Percentiles rank a stretch among this genome's conserved stretches.
phyloP scores from a whole-genome alignment of 2,888 invertebrate species.

The Auanema freiburgensis region DNA sequence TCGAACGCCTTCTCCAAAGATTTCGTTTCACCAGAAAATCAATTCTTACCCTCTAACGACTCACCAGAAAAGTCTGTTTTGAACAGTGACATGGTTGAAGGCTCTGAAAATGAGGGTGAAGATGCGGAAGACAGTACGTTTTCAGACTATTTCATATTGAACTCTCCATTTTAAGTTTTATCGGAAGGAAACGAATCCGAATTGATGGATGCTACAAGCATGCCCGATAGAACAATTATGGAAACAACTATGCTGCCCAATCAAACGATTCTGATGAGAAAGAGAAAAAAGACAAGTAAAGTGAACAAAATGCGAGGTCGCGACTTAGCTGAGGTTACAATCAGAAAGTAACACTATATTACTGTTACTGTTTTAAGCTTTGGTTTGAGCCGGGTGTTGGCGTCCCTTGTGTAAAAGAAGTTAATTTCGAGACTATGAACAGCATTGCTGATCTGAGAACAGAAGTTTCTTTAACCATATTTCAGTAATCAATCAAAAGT shows the following conservation, averaged over 20 bases:
- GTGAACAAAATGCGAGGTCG: not conserved
- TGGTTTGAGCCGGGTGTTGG: too few relatives aligned
- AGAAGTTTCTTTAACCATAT: too few relatives aligned
- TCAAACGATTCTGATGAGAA: not conserved
- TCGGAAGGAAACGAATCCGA: not conserved
- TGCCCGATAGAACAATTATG: constrained; percentile 9
- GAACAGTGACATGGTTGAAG: not conserved
- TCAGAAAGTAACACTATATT: too few relatives aligned
- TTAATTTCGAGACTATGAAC: too few relatives aligned
- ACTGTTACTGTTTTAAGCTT: too few relatives aligned
- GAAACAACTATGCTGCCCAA: constrained; percentile 9
- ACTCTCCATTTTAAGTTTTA: not conserved
- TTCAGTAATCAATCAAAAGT: too few relatives aligned
- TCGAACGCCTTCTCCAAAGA: too few relatives aligned
- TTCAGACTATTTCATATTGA: not conserved
- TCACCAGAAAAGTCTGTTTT: not conserved
- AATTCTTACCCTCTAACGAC: not conserved
- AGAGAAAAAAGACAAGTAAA: not conserved
- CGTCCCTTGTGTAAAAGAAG: too few relatives aligned
- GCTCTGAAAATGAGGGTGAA: constrained; percentile 11
- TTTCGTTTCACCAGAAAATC: too few relatives aligned
- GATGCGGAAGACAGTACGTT: not conserved
- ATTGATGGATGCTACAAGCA: not conserved
- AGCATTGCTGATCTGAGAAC: too few relatives aligned
- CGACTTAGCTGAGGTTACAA: not conserved